Percentiles rank a stretch among this genome's conserved stretches.
Conservation (phyloP, 2,797 vertebrate species). For the Microctenopoma steveboyesi region DNA sequence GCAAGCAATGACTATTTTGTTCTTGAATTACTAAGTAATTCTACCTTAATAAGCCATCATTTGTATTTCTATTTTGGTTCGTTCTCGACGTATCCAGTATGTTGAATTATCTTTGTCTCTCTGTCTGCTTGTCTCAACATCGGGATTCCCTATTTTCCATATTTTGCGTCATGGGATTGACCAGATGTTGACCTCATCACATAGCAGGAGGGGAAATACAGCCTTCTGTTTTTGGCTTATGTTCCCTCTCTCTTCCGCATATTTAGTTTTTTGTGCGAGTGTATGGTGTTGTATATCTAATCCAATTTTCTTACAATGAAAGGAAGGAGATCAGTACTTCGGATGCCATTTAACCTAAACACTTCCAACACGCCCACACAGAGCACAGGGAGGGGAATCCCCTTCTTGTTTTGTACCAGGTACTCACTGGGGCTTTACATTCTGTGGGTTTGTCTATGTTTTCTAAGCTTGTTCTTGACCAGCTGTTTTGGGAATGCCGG, state of each 20-base stretch:
- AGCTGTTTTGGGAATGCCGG: slow-evolving; percentile 78
- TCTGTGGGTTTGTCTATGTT: slow-evolving; percentile 52
- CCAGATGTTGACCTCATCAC: slow-evolving; percentile 61
- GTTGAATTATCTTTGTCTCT: slow-evolving; percentile 51
- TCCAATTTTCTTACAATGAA: slow-evolving; percentile 51
- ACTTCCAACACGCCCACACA: slow-evolving; percentile 49
- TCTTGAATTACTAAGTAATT: slow-evolving; percentile 20
- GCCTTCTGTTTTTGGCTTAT: slow-evolving; percentile 21
- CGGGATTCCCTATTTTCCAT: slow-evolving; percentile 70
- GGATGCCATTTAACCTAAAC: slow-evolving; percentile 60
- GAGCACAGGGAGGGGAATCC: slow-evolving; percentile 67
- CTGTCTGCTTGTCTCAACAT: slow-evolving; percentile 26
- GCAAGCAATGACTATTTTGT: slow-evolving; percentile 38
- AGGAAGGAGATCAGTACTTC: slow-evolving; percentile 63
- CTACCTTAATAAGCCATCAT: slow-evolving; percentile 35
- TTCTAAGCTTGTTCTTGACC: slow-evolving; percentile 75
- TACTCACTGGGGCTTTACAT: slow-evolving; percentile 26
- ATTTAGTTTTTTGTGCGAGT: slow-evolving; percentile 28
- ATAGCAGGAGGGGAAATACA: slow-evolving; percentile 48
- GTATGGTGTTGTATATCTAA: not conserved
- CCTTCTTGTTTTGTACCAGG: slow-evolving; percentile 74
- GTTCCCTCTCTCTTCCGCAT: slow-evolving; percentile 2
- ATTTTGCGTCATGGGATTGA: slow-evolving; percentile 60
- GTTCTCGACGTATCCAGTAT: slow-evolving; percentile 61
- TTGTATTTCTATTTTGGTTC: slow-evolving; percentile 42